Base-by-base conservation (phyloP, 2,113 vertebrate genomes). In the Aplodontia rufa region DNA sequence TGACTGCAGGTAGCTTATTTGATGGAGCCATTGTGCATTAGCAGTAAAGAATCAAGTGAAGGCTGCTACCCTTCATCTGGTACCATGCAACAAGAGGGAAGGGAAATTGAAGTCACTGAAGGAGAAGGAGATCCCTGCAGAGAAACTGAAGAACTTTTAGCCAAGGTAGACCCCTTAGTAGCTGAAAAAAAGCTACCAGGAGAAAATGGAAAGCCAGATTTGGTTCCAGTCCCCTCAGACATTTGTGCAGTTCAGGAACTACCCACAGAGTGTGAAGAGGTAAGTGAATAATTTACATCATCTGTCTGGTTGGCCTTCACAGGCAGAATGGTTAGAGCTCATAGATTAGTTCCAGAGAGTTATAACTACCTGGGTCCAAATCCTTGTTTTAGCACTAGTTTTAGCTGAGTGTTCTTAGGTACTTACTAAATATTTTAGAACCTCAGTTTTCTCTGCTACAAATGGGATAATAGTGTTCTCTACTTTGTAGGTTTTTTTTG, bases 1-100 rank as follows among this genome's bases (percentile, higher is more conserved):
- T 89, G 62, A 91, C 98, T 98, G 62, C 96, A 98, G 98, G 98
- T 98, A 96, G 98, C 98, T 96, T 98, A 98, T 94, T 98, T 99
- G 97, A 96, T 98, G 98, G 98, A 98, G 91, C 98, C 96, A 45
- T 96, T 98, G 87, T 32, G n/a, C 96, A 98, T 98, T 97, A 97
- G 98, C 96, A 98, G 96, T 93, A 95, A 86, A 60, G 96, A 97
- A 49, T 95, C 97, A 95, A 81, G 55, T 1, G 97, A 97, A 94
- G 87, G 90, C 93, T 90, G 0, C 60, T 75, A 94, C 76, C 66
- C 81, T 96, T 93, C 49, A 20, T 93, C 93, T 97, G 96, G 71
- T 90, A 90, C 91, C 9, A 94, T 79, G 75, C 93, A 97, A 74
- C 86, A 95, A 92, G 96, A 92, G 30, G 87, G 79, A 90, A 97